Percentiles rank a stretch among this genome's conserved stretches.
These are phyloP conservation scores for Chaunax sp. DNA, from an alignment of 2,797 vertebrate species.

Conservation along the genomic window DNA sequence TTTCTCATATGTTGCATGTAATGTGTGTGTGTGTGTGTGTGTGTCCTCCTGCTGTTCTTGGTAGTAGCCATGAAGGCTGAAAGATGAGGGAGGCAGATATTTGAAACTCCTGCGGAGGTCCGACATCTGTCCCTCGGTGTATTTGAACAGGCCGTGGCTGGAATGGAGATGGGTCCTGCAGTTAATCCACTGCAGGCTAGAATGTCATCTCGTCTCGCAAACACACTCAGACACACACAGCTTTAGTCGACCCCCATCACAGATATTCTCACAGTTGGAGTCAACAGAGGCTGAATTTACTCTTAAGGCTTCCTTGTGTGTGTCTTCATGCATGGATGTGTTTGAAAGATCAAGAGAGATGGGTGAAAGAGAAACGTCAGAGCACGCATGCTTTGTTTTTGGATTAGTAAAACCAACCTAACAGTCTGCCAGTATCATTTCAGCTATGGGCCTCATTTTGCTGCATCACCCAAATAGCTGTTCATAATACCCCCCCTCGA, in stretches of 20 bases:
- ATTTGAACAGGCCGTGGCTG: constrained; percentile 78
- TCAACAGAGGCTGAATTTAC: constrained; percentile 58
- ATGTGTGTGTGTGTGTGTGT: neutral
- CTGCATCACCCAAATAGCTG: constrained; percentile 66
- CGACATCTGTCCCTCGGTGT: constrained; percentile 78
- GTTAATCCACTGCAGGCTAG: constrained; percentile 81
- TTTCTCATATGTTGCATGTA: neutral
- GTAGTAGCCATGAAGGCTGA: constrained; percentile 40
- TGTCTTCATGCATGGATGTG: constrained; percentile 37
- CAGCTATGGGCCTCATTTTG: constrained; percentile 43
- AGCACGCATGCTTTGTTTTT: constrained; percentile 26
- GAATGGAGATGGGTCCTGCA: constrained; percentile 74
- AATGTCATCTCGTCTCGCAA: constrained; percentile 68
- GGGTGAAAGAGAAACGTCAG: neutral
- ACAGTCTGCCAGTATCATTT: constrained; percentile 43
- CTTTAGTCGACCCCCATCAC: constrained; percentile 58
- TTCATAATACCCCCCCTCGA: constrained; percentile 54
- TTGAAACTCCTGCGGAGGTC: constrained; percentile 67
- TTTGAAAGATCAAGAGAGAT: constrained; percentile 44
- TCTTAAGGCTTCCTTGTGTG: constrained; percentile 44
- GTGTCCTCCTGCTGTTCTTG: constrained; percentile 4
- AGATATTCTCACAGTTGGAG: constrained; percentile 70
- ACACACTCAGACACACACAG: constrained; percentile 45
- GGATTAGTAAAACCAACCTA: constrained; percentile 41
- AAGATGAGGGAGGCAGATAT: constrained; percentile 48